Evolutionary conservation across 2,113 vertebrate genomes (phyloP), one percentile per base, ranked within the genome.

Genomic region (Myotis brandtii): DNA sequence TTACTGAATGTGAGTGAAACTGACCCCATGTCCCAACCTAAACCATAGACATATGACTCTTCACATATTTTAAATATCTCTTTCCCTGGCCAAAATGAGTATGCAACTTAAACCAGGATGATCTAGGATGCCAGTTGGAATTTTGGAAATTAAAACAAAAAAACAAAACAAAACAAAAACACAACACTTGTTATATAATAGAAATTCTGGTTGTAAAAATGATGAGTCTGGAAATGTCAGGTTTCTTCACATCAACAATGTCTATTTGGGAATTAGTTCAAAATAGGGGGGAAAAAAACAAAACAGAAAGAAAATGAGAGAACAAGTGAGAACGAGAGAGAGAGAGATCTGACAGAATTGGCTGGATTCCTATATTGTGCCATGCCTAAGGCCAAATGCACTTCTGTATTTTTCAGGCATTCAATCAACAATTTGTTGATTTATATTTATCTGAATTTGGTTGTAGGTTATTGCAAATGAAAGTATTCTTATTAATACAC

Each of bases 211-310:
- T 16, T 95, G 14, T 81, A 72, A 54, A 79, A 83, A 40, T 88
- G 18, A 86, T 11, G 14, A 95, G 13, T 87, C 50, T 93, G 48
- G 21, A 96, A 93, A 89, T 73, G 21, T 66, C 40, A 86, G 9
- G 7, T 62, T 93, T 86, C 18, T 93, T 46, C 7, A 76, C n/a
- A 82, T 93, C 9, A 75, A 46, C 2, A 25, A 10, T 62, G 2
- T 93, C 16, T 88, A 9, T 72, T 84, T 40, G 23, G 62, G 54
- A 94, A 77, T 86, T 59, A 81, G 43, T 75, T 91, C 72, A 81
- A 88, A 91, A 77, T 6, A 69, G 23, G 12, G 59, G 59, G 25
- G 10, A 9, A 27, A 14, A 40, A 16, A 40, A 59, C 76, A 86
- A 62, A 52, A 11, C 20, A 76, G 46, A 70, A 59, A 62, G 40